phyloP scores from a whole-genome alignment of 2,888 invertebrate species.

The Drosophila leonis region DNA sequence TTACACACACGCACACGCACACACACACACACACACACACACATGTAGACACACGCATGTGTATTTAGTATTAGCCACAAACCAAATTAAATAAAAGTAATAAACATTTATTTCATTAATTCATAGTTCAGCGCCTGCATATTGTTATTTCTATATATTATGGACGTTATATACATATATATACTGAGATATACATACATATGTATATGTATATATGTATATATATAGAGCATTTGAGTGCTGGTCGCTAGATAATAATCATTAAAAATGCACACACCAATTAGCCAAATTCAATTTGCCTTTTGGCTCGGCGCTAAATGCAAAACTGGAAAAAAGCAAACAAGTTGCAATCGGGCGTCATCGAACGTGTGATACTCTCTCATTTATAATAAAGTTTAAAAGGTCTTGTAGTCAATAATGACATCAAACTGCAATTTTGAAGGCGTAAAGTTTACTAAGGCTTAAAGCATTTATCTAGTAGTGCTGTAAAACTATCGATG shows the following conservation, averaged over 20 bases:
- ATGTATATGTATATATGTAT: neutral
- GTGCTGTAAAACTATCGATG: too few relatives aligned
- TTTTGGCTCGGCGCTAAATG: conserved; percentile 34
- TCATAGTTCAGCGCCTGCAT: conserved; percentile 39
- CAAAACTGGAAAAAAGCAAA: neutral
- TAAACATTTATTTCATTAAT: conserved; percentile 71
- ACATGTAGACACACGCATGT: conserved; percentile 25
- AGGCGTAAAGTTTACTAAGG: neutral
- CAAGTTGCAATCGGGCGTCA: too few relatives aligned
- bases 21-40: conserved; percentile 34
- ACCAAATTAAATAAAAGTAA: conserved; percentile 55
- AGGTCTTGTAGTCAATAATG: conserved; percentile 1
- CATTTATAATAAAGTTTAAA: too few relatives aligned
- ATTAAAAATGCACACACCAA: conserved; percentile 69
- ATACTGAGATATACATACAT: neutral
- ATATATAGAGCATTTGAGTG: neutral
- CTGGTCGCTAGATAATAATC: conserved; percentile 11
- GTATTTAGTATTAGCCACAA: conserved; percentile 52
- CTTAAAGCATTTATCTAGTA: neutral
- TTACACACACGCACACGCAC: conserved; percentile 27
- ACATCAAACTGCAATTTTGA: conserved; percentile 2
- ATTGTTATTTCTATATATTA: neutral
- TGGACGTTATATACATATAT: neutral
- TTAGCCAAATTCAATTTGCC: conserved; percentile 66
- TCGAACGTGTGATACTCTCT: neutral